Percentiles rank a stretch among this genome's conserved stretches.
Evolutionary conservation across 2,113 vertebrate genomes (phyloP).

Genomic region (Psittacus erithacus): DNA sequence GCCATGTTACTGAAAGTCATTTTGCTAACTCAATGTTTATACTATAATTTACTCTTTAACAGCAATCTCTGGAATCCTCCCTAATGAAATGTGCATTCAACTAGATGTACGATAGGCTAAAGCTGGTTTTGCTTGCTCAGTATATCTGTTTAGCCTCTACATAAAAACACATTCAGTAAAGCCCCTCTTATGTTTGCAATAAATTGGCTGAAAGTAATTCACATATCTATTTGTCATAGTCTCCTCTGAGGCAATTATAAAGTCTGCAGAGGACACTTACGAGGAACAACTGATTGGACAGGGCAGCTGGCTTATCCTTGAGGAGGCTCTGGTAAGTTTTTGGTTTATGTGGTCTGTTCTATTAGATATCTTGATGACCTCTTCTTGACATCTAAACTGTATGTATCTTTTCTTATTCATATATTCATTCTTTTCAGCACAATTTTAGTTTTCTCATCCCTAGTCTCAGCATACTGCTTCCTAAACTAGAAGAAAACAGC

Average conservation of each 20-base stretch:
- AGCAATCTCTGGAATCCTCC: background rate
- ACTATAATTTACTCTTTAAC: background rate
- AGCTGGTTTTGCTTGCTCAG: background rate
- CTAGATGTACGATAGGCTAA: background rate
- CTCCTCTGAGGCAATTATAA: accelerated
- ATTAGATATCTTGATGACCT: background rate
- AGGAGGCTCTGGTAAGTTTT: background rate
- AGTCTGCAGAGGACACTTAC: background rate
- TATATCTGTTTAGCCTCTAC: background rate
- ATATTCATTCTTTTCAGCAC: background rate
- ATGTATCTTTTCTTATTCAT: background rate
- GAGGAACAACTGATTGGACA: background rate
- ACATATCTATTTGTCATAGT: accelerated
- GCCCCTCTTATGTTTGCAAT: background rate
- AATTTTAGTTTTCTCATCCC: background rate
- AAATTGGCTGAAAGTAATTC: background rate
- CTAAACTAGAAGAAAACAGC: background rate
- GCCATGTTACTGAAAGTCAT: background rate
- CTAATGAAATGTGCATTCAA: background rate
- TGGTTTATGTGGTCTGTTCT: background rate
- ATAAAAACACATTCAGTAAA: background rate
- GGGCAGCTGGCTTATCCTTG: background rate
- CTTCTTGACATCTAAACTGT: background rate
- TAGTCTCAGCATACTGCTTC: background rate
- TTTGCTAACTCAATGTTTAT: background rate